Base-by-base conservation (phyloP, 2,888 invertebrate species). In the Minunthozetes semirufus region DNA sequence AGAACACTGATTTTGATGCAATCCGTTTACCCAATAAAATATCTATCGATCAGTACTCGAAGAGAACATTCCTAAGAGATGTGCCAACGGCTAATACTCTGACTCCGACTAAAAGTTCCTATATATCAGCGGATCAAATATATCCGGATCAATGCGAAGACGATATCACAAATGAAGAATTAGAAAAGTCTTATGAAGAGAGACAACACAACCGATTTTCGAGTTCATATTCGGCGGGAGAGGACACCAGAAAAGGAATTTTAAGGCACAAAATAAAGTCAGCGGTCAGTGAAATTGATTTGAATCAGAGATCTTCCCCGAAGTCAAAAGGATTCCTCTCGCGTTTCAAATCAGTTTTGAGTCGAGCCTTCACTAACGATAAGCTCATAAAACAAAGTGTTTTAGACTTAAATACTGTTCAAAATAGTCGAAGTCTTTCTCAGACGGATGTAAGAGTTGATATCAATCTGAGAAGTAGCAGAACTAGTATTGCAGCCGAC, bases 211-310 rank as follows among this genome's bases (percentile, higher is more conserved):
- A 68, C 0, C 68, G 68, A 15, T 68, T 68, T 33, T 42, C 42
- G 22, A n/a, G 42, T n/a, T 68, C 68, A 19, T 68, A 68, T 68
- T 68, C 68, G 1, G 68, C 68, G 19, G 68, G 68, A n/a, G 68
- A 68, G 17, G 46, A 46, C 25, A 22, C 46, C 2, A 38, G 46
- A 22, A 68, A 33, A 25, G 38, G 38, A n/a, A 38, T 46, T 22
- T 19, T 46, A 11, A n/a, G 46, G 19, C 15, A 63, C 8, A n/a
- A 22, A 46, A 19, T 68, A n/a, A 68, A 68, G 19, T 11, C 42
- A 25, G 68, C 68, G 25, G 22, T 42, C 42, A 68, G 68, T 68
- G 68, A 68, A 68, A 46, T 46, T 1, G 46, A 68, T 46, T 42
- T 68, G 22, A 68, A 68, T 22, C 22, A 22, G 22, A 22, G 22